phyloP scores from a whole-genome alignment of 2,888 invertebrate species.

The Caradrina clavipalpis region DNA sequence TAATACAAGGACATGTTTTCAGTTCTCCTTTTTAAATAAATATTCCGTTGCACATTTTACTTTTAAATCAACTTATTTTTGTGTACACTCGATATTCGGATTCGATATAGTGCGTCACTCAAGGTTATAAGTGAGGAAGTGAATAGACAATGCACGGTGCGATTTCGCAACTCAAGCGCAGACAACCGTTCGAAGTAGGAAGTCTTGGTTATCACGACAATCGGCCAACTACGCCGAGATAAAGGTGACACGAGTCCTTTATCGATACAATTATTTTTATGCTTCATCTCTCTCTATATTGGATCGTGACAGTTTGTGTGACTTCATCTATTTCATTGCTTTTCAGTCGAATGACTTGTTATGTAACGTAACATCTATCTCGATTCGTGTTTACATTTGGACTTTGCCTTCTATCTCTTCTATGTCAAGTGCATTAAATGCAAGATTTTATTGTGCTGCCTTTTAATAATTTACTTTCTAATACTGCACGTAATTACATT shows the following conservation, averaged over 20 bases:
- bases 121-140: constrained; percentile 62
- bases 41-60: constrained; percentile 19
- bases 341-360: neutral
- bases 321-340: neutral
- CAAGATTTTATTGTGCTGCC: constrained; percentile 41
- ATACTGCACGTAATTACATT: constrained; percentile 43
- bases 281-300: constrained; percentile 8
- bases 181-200: constrained; percentile 74
- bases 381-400: neutral
- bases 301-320: constrained; percentile 26
- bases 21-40: constrained; percentile 4
- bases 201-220: constrained; percentile 78
- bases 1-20: neutral
- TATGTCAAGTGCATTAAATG: constrained; percentile 32
- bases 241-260: constrained; percentile 47
- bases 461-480: constrained; percentile 59
- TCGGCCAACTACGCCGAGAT: constrained; percentile 53
- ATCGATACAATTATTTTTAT: constrained; percentile 36
- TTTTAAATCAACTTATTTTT: constrained; percentile 33
- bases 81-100: constrained; percentile 52
- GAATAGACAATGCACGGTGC: constrained; percentile 60
- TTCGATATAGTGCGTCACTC: constrained; percentile 55
- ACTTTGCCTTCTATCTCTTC: constrained; percentile 12
- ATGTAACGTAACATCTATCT: neutral
- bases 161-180: constrained; percentile 76